Conservation (phyloP, 2,113 vertebrate species). For the Ascaphus truei region DNA sequence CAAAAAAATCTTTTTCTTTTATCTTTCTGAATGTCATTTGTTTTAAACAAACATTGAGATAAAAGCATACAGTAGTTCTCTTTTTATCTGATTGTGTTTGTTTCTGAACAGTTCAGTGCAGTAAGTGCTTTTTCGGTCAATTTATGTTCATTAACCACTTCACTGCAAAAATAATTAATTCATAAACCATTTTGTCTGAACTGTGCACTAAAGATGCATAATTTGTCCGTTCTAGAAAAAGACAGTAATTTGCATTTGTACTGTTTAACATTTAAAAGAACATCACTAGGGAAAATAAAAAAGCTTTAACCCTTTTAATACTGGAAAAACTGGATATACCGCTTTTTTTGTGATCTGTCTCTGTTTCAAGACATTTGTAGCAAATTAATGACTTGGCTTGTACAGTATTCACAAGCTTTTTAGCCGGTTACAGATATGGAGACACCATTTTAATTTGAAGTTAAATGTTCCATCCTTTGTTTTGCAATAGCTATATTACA, state of each 20-base stretch:
- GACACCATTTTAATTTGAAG: no score
- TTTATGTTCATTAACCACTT: slow-evolving; percentile 49
- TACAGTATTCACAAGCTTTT: neutral
- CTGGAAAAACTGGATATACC: neutral
- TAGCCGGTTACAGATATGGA: no score
- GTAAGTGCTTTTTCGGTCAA: slow-evolving; percentile 33
- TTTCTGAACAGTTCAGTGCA: slow-evolving; percentile 41
- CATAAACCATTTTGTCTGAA: slow-evolving; percentile 31
- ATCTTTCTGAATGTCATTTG: slow-evolving; percentile 47
- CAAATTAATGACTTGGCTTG: no score
- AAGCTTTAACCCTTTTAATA: neutral
- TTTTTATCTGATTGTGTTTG: slow-evolving; percentile 51
- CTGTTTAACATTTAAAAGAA: slow-evolving; percentile 25
- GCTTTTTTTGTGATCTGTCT: no score
- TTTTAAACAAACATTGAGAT: slow-evolving; percentile 49
- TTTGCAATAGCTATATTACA: no score
- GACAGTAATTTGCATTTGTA: slow-evolving; percentile 24
- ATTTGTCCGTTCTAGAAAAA: slow-evolving; percentile 22
- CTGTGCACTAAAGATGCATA: neutral
- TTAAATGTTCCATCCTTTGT: no score
- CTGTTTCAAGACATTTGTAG: no score
- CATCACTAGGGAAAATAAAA: neutral
- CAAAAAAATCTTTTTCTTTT: slow-evolving; percentile 46
- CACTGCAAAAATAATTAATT: slow-evolving; percentile 31
- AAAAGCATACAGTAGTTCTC: slow-evolving; percentile 47